These are phyloP conservation scores for Drosophila demipolita DNA, from an alignment of 2,888 invertebrate species.

Conservation along the genomic window DNA sequence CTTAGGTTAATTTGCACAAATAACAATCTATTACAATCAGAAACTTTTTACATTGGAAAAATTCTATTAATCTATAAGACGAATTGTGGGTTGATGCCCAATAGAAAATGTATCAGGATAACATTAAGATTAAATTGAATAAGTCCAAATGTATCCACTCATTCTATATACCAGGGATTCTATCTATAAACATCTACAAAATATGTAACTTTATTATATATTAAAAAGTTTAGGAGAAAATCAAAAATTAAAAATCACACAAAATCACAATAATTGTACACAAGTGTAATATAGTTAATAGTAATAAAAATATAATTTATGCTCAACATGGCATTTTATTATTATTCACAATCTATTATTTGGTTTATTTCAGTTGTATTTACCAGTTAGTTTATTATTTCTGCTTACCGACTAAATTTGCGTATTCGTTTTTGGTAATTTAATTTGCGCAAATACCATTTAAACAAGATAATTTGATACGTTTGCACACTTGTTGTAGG, in stretches of 20 bases:
- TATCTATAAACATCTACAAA: background rate
- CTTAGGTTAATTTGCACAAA: background rate
- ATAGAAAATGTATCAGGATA: background rate
- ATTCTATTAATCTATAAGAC: background rate
- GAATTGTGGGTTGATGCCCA: background rate
- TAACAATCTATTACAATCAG: background rate
- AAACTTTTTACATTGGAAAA: background rate
- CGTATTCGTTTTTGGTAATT: slow-evolving; percentile 16
- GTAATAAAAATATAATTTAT: background rate
- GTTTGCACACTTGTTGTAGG: slow-evolving; percentile 16
- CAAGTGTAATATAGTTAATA: background rate
- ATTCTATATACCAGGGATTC: background rate
- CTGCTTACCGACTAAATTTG: background rate
- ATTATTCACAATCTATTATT: background rate
- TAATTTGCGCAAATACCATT: slow-evolving; percentile 34
- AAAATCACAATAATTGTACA: background rate
- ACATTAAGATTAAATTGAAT: background rate
- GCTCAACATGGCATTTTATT: background rate
- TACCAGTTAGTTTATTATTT: slow-evolving; percentile 4
- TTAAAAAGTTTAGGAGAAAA: background rate
- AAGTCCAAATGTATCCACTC: background rate
- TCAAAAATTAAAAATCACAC: no score
- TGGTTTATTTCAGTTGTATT: background rate
- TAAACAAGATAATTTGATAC: slow-evolving; percentile 19
- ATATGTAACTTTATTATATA: background rate